A percentile compares a stretch with the other conserved stretches of the same genome.
These are phyloP conservation scores for Andrena dorsata DNA, from an alignment of 2,888 invertebrate genomes.

Conservation along the genomic window DNA sequence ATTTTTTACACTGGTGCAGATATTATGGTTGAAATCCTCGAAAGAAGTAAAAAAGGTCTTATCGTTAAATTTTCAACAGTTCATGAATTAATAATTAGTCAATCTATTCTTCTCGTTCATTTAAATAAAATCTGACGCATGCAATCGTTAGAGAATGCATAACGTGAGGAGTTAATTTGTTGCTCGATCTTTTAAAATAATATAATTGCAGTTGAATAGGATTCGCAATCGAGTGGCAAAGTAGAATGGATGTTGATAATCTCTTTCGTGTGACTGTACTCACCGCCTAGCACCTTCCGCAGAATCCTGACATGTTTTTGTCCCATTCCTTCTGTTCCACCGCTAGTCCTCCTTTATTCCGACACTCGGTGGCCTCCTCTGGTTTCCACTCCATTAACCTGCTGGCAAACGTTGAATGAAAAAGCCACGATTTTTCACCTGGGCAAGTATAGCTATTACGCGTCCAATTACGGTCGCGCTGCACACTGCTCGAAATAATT, in stretches of 20 bases:
- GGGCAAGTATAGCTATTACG: conserved; percentile 5
- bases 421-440: conserved; percentile 24
- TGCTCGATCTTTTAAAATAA: neutral
- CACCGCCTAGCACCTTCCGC: conserved; percentile 14
- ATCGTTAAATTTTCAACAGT: no score
- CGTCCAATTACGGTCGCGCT: conserved; percentile 32
- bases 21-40: no score
- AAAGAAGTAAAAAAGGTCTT: no score
- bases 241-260: neutral
- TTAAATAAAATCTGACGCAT: no score
- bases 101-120: no score
- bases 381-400: conserved; percentile 10
- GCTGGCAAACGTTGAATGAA: neutral
- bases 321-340: neutral
- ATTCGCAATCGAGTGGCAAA: neutral
- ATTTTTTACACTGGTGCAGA: no score
- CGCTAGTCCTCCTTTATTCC: conserved; percentile 1
- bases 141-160: no score
- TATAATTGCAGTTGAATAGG: neutral
- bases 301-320: conserved; percentile 32
- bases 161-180: neutral
- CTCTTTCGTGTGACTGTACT: conserved; percentile 10
- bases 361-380: conserved; percentile 3
- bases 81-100: no score
- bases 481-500: conserved; percentile 32